Conservation (phyloP, 1,140 invertebrate species). For the Drosophila jambulina region DNA sequence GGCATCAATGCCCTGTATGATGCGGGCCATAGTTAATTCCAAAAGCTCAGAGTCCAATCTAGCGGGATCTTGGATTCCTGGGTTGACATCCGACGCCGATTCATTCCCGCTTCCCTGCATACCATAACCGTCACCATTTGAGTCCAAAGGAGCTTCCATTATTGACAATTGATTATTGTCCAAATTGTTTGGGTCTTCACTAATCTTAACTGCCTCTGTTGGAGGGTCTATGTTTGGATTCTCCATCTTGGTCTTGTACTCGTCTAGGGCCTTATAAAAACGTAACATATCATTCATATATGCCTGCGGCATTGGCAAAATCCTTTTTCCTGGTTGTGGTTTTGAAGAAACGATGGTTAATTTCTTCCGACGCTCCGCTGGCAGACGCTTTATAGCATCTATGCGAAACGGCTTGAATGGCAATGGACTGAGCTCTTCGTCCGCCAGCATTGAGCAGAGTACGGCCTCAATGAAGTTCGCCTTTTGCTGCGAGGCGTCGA, state of each 20-base stretch:
- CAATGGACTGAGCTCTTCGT: slow-evolving; percentile 27
- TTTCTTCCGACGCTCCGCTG: not conserved
- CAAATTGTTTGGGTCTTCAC: not conserved
- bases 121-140: not conserved
- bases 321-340: too few species aligned
- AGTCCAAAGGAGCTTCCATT: too few species aligned
- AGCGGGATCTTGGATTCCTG: not conserved
- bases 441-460: slow-evolving; percentile 57
- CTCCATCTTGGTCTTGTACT: slow-evolving; percentile 17
- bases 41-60: slow-evolving; percentile 20
- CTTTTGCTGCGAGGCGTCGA: not conserved
- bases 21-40: slow-evolving; percentile 11
- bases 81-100: not conserved
- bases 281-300: slow-evolving; percentile 19
- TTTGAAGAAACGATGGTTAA: not conserved
- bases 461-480: slow-evolving; percentile 35
- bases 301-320: not conserved
- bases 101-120: not conserved
- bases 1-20: slow-evolving; percentile 5
- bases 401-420: not conserved
- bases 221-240: not conserved
- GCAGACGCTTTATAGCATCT: not conserved
- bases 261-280: slow-evolving; percentile 38
- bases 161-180: not conserved
- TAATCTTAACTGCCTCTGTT: too few species aligned